A percentile compares a stretch with the other conserved stretches of the same genome.
These are phyloP conservation scores for Craseonycteris thonglongyai DNA, from an alignment of 2,113 vertebrate species.

Conservation along the genomic window DNA sequence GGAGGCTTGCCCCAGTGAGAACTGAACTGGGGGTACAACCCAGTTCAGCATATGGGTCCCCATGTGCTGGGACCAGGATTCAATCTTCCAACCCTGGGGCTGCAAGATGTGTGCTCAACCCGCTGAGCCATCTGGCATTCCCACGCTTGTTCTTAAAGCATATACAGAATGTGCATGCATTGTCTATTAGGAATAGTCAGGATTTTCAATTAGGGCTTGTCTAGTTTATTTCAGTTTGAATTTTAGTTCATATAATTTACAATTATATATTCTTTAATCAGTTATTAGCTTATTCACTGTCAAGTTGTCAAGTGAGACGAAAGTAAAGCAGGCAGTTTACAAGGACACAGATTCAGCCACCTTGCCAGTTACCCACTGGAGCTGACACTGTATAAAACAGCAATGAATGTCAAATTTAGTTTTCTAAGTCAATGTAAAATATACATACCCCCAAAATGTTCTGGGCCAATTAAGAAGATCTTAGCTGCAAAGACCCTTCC, in stretches of 20 bases:
- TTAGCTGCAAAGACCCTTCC: background rate
- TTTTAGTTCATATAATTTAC: background rate
- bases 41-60: no score
- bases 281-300: background rate
- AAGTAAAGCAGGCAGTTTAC: background rate
- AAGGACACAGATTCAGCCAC: background rate
- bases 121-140: no score
- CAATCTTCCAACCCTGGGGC: no score
- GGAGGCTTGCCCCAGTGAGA: no score
- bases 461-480: background rate
- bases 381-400: background rate
- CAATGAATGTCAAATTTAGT: background rate
- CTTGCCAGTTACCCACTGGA: background rate
- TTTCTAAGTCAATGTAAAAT: slow-evolving; percentile 9
- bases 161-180: background rate
- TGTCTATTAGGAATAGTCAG: background rate
- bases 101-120: no score
- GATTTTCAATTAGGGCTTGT: background rate
- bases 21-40: no score
- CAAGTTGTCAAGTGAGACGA: background rate
- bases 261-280: background rate
- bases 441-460: background rate
- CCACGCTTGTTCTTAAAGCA: no score
- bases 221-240: background rate
- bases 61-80: no score